These are phyloP conservation scores for Eurosta solidaginis DNA, from an alignment of 1,140 invertebrate genomes.

Conservation along the genomic window DNA sequence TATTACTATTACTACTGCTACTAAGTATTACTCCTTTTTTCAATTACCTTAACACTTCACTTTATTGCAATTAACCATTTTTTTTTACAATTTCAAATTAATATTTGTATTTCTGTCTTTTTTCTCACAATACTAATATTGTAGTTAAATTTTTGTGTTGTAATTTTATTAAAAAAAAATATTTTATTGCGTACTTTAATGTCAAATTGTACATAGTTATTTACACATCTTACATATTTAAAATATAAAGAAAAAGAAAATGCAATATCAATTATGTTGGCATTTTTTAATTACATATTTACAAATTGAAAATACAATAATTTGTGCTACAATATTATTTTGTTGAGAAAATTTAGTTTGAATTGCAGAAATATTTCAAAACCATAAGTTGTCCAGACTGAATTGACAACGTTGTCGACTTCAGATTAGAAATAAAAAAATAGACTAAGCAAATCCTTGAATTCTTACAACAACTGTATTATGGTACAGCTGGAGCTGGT, in stretches of 20 bases:
- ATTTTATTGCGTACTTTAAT: background rate
- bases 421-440: too few relatives aligned
- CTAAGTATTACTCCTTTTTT: constrained; percentile 42
- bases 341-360: constrained; percentile 48
- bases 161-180: constrained; percentile 29
- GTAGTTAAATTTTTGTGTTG: constrained; percentile 54
- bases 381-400: background rate
- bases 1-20: constrained; percentile 40
- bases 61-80: background rate
- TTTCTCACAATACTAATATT: constrained; percentile 58
- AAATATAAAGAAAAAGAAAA: background rate
- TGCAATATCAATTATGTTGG: background rate
- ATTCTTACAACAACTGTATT: too few relatives aligned
- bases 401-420: constrained; percentile 29
- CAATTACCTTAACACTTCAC: background rate
- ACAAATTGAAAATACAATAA: constrained; percentile 34
- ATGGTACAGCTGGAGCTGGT: too few relatives aligned
- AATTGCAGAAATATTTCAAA: constrained; percentile 31
- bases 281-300: constrained; percentile 7
- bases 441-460: too few relatives aligned
- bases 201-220: background rate
- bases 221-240: background rate
- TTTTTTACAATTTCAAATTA: background rate
- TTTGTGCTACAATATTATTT: constrained; percentile 57
- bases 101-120: constrained; percentile 17